A percentile compares a stretch with the other conserved stretches of the same genome.
phyloP scores from a whole-genome alignment of 2,797 vertebrate genomes.

The Epinephelus awoara region DNA sequence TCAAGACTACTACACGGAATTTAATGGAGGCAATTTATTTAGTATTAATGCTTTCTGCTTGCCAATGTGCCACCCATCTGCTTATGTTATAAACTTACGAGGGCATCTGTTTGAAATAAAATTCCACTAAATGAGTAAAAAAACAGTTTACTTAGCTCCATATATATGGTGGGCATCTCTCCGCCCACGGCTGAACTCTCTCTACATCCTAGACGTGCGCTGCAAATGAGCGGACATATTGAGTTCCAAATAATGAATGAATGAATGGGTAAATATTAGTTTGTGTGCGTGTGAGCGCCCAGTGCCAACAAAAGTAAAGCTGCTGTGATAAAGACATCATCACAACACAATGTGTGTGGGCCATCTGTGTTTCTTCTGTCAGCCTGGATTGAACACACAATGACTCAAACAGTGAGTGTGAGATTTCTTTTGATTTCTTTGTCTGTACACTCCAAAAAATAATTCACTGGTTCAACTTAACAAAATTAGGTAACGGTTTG shows the following conservation, averaged over 20 bases:
- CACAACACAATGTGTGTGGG: background rate
- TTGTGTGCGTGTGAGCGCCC: background rate
- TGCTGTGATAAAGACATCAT: constrained; percentile 2
- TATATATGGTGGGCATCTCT: background rate
- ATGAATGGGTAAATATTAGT: constrained; percentile 21
- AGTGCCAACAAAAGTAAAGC: constrained; percentile 9
- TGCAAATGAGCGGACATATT: background rate
- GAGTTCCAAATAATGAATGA: constrained; percentile 7
- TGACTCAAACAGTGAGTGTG: background rate
- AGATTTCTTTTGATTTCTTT: background rate
- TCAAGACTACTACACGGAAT: background rate
- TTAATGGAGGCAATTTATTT: constrained; percentile 6
- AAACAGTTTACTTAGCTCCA: background rate
- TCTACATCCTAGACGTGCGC: background rate
- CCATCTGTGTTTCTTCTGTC: constrained; percentile 18
- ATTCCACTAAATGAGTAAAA: background rate
- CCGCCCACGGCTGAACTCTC: background rate
- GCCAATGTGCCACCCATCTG: constrained; percentile 13
- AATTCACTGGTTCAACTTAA: too few relatives aligned
- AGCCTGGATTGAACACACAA: background rate
- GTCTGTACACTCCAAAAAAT: too few relatives aligned
- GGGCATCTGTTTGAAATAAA: constrained; percentile 8
- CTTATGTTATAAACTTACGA: constrained; percentile 4
- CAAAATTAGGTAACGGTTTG: too few relatives aligned
- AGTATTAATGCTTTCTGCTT: constrained; percentile 8